phyloP scores from a whole-genome alignment of 2,797 vertebrate genomes.

The Anolis apletophallus region DNA sequence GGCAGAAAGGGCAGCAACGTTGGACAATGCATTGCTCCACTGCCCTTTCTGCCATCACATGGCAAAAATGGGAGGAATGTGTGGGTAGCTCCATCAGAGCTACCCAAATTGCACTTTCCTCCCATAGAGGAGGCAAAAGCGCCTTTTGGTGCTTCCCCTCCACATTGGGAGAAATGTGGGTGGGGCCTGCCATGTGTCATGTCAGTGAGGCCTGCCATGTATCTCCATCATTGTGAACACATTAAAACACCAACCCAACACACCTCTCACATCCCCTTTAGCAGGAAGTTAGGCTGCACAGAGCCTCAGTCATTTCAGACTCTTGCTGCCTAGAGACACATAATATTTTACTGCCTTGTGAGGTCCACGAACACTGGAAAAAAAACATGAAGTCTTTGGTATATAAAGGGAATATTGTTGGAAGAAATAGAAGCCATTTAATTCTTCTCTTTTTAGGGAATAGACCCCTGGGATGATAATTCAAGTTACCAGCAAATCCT shows the following conservation, averaged over 20 bases:
- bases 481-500: slow-evolving; percentile 66
- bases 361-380: slow-evolving; percentile 64
- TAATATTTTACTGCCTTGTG: slow-evolving; percentile 66
- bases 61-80: too few relatives aligned
- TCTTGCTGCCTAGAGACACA: slow-evolving; percentile 64
- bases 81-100: too few relatives aligned
- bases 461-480: slow-evolving; percentile 66
- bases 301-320: slow-evolving; percentile 58
- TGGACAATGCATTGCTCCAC: too few relatives aligned
- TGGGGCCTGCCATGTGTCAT: too few relatives aligned
- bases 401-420: slow-evolving; percentile 60
- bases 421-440: slow-evolving; percentile 56
- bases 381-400: slow-evolving; percentile 43
- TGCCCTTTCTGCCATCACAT: too few relatives aligned
- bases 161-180: too few relatives aligned
- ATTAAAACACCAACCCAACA: neutral
- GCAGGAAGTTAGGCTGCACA: neutral
- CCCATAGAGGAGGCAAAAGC: too few relatives aligned
- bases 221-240: neutral
- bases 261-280: slow-evolving; percentile 46
- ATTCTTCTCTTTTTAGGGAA: slow-evolving; percentile 63
- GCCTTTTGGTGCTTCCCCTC: too few relatives aligned
- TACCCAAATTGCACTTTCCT: too few relatives aligned
- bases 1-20: too few relatives aligned
- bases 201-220: too few relatives aligned